These are phyloP conservation scores for Scarus forsteni DNA, from an alignment of 2,797 vertebrate genomes.

Conservation along the genomic window DNA sequence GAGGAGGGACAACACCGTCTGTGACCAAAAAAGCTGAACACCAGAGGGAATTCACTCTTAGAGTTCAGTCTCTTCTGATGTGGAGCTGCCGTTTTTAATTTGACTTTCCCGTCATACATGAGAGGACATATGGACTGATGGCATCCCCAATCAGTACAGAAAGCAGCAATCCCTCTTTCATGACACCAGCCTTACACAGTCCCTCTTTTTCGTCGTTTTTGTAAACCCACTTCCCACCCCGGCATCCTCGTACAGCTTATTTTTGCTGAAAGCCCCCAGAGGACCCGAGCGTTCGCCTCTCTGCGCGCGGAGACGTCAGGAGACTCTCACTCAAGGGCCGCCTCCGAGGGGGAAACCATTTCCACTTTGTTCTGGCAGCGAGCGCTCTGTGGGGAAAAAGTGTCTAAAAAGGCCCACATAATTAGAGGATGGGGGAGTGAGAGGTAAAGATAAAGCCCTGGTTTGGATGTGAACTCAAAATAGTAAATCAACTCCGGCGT, in stretches of 20 bases:
- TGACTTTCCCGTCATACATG: conserved; percentile 60
- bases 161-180: conserved; percentile 85
- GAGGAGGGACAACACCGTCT: not conserved
- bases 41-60: conserved; percentile 81
- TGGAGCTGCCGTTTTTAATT: conserved; percentile 76
- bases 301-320: conserved; percentile 28
- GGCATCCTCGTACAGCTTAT: conserved; percentile 77
- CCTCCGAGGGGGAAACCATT: conserved; percentile 72
- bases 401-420: conserved; percentile 69
- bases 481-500: conserved; percentile 38
- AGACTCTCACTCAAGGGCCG: conserved; percentile 65
- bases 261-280: conserved; percentile 81
- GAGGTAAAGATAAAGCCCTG: conserved; percentile 67
- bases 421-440: conserved; percentile 70
- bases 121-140: conserved; percentile 83
- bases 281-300: conserved; percentile 64
- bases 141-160: conserved; percentile 83
- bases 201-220: conserved; percentile 35
- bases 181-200: conserved; percentile 80
- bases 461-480: conserved; percentile 63
- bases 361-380: conserved; percentile 76
- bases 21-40: conserved; percentile 61
- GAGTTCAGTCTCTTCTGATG: conserved; percentile 79
- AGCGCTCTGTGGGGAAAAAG: conserved; percentile 71
- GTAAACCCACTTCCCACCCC: conserved; percentile 40